Conservation (phyloP, 2,888 invertebrate genomes). For the Aricia artaxerxes region DNA sequence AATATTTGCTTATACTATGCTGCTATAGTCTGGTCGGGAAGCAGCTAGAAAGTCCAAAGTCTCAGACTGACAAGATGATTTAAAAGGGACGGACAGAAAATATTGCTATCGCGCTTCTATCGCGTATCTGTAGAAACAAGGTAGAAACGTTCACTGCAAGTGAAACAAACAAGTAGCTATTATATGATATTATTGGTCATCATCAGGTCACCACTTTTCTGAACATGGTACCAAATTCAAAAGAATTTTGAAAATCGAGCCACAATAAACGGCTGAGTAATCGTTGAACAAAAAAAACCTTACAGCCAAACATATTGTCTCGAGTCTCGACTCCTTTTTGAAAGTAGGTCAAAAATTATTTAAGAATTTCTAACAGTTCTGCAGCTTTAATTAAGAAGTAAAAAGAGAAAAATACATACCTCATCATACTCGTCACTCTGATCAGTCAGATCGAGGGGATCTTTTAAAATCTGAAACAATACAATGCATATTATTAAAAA, state of each 20-base stretch:
- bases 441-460: conserved; percentile 45
- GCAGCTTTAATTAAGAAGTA: background rate
- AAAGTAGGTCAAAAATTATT: too few relatives aligned
- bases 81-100: background rate
- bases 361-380: too few relatives aligned
- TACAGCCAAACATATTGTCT: too few relatives aligned
- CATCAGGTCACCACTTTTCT: too few relatives aligned
- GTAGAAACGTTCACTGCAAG: background rate
- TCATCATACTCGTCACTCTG: conserved; percentile 42
- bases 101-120: background rate
- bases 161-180: background rate
- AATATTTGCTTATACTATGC: background rate
- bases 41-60: background rate
- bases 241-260: too few relatives aligned
- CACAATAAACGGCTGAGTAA: too few relatives aligned
- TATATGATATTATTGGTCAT: too few relatives aligned
- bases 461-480: conserved; percentile 45
- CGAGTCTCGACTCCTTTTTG: too few relatives aligned
- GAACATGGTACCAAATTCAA: too few relatives aligned
- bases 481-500: background rate
- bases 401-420: conserved; percentile 39
- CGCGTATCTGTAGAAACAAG: background rate
- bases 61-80: background rate
- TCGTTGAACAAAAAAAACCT: too few relatives aligned
- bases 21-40: background rate